Base-by-base conservation (phyloP, 2,888 invertebrate genomes). In the Aspidiotus rigidus region DNA sequence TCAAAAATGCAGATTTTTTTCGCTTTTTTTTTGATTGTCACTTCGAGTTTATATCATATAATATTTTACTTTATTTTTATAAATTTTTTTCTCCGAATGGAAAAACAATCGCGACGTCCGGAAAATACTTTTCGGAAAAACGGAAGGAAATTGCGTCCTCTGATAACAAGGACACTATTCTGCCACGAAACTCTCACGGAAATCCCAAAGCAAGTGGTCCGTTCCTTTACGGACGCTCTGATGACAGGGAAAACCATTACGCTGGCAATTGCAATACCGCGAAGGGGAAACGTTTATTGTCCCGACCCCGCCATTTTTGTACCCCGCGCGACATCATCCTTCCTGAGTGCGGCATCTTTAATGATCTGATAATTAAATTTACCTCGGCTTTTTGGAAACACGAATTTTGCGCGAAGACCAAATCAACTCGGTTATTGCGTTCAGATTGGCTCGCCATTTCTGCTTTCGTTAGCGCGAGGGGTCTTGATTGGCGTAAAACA, bases 341-440 rank as follows among this genome's bases (percentile, higher is more conserved):
- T 60, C 60, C 40, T 16, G 16, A 28, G 55, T 16, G 49, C 61
- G 54, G 63, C 64, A 61, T 53, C 69, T 55, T 61, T 69, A 71
- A 72, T 70, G 69, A 70, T 71, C 71, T 63, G 70, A 69, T 70
- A 70, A 71, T 71, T 71, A 70, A 71, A 70, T 71, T 70, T 71
- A 69, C 70, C 70, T 66, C 57, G 56, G 64, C 64, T 64, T 64
- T 64, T 55, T 64, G 64, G 64, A 64, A 64, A 64, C 64, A 55
- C 56, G 64, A 64, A 64, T 55, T 64, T 64, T 55, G 64, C 64
- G 64, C 64, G 64, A 64, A 53, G 64, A 49, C 64, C 64, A 64
- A 64, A 64, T 64, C 64, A 64, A 57, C 66, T 66, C 66, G 42
- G 56, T 66, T 66, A 57, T 66, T 66, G 56, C 57, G 49, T 66